Evolutionary conservation across 2,113 vertebrate species (phyloP).

Genomic region (Martes martes): DNA sequence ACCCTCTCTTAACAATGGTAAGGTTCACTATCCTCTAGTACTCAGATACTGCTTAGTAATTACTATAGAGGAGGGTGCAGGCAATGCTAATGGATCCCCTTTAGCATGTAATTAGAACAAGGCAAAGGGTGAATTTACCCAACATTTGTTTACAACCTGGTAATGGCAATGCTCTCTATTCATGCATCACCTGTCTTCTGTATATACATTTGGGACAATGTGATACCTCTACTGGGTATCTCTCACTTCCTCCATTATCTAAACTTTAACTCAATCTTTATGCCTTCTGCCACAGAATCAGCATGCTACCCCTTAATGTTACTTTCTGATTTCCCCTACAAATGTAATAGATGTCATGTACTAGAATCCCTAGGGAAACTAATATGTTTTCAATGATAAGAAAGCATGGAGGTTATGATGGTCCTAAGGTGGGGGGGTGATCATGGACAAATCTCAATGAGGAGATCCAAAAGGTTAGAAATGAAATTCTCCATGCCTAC

Average conservation of each 20-base stretch:
- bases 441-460: background rate
- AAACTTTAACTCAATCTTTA: background rate
- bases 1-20: too few relatives aligned
- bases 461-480: background rate
- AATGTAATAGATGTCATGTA: background rate
- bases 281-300: background rate
- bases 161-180: background rate
- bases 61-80: background rate
- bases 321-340: background rate
- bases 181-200: background rate
- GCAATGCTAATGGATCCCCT: background rate
- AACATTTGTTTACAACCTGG: background rate
- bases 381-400: background rate
- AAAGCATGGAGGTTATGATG: background rate
- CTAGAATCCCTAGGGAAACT: background rate
- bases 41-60: background rate
- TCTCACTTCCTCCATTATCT: background rate
- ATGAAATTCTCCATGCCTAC: background rate
- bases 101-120: background rate
- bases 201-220: background rate
- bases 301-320: background rate
- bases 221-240: background rate
- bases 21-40: background rate
- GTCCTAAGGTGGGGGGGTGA: background rate
- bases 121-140: background rate